A percentile compares a stretch with the other conserved stretches of the same genome.
Conservation (phyloP, 2,888 invertebrate genomes). For the Sinhomidia bicolor region DNA sequence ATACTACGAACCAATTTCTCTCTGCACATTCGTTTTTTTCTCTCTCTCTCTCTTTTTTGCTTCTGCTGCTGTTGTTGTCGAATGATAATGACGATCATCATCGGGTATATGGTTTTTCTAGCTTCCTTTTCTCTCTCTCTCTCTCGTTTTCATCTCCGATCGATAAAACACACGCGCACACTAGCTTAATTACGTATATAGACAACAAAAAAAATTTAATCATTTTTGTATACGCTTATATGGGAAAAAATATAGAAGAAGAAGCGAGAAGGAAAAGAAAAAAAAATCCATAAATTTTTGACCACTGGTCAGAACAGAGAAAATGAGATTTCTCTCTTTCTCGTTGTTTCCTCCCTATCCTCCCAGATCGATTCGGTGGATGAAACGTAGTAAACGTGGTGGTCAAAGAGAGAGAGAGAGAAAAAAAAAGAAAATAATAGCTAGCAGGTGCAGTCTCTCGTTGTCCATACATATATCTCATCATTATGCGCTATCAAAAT, state of each 20-base stretch:
- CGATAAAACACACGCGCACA: slow-evolving; percentile 61
- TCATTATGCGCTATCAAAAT: neutral
- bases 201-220: slow-evolving; percentile 9
- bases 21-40: neutral
- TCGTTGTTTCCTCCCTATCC: neutral
- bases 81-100: slow-evolving; percentile 63
- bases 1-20: neutral
- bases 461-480: slow-evolving; percentile 26
- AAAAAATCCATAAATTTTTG: slow-evolving; percentile 52
- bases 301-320: slow-evolving; percentile 52
- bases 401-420: neutral
- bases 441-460: slow-evolving; percentile 17
- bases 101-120: neutral
- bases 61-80: slow-evolving; percentile 19
- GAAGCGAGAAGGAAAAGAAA: too few relatives aligned
- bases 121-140: too few relatives aligned
- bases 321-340: slow-evolving; percentile 42
- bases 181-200: neutral
- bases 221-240: neutral
- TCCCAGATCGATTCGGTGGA: slow-evolving; percentile 38
- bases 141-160: slow-evolving; percentile 19
- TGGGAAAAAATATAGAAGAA: too few relatives aligned
- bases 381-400: too few relatives aligned
- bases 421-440: neutral
- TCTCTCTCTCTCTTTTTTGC: neutral